Conservation (phyloP, 2,888 invertebrate genomes). For the Clitarchus hookeri region DNA sequence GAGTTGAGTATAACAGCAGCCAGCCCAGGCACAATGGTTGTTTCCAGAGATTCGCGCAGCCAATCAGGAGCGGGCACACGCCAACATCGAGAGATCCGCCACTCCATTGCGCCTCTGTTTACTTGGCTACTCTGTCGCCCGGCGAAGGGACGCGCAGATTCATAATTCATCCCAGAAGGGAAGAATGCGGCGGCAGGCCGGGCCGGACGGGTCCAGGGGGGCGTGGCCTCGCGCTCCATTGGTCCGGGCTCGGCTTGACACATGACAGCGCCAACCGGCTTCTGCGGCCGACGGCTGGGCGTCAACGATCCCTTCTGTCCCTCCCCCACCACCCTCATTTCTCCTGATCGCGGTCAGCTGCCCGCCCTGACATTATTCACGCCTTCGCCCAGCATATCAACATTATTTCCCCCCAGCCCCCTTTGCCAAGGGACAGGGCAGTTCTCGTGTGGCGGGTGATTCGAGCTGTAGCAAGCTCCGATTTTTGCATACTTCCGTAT, state of each 20-base stretch:
- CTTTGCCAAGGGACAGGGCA: too few species aligned
- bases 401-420: not conserved
- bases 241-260: not conserved
- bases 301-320: not conserved
- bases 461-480: not conserved
- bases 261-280: not conserved
- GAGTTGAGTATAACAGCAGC: too few species aligned
- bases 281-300: slow-evolving; percentile 6
- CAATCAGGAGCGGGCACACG: too few species aligned
- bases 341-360: not conserved
- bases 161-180: not conserved
- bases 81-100: too few species aligned
- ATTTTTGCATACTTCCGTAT: not conserved
- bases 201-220: not conserved
- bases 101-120: too few species aligned
- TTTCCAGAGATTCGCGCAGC: too few species aligned
- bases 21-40: too few species aligned
- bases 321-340: not conserved
- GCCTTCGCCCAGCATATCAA: not conserved
- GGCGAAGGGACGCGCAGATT: not conserved
- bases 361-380: not conserved
- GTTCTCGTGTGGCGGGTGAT: not conserved
- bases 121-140: too few species aligned
- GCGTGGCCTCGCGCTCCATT: slow-evolving; percentile 5
- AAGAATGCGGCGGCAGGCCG: not conserved